Base-by-base conservation (phyloP, 35 echinoderm and acorn worm species). In the Stichopus chloronotus region DNA sequence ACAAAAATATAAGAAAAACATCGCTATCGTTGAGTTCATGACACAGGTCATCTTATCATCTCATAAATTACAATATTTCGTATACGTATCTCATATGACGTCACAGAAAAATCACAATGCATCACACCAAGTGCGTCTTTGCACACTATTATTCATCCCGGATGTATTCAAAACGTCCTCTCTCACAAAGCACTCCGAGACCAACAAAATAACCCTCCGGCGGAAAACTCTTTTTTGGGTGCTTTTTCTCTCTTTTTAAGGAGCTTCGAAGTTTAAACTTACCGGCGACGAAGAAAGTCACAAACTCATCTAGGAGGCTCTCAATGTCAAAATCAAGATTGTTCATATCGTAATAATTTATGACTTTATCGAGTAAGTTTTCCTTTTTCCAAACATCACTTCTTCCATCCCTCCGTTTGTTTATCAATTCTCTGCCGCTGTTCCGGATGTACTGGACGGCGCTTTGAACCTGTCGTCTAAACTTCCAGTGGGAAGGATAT, bases 281-380 rank as follows among this genome's bases (percentile, higher is more conserved):
- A 94, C 93, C 93, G 12, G 93, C 93, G 56, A 94, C 76, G 54
- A 94, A 94, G 79, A 94, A 94, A 13, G 93, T 90, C 14, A 88
- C 52, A 55, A 94, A 94, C 4, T 94, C 53, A 76, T 94, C 93
- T 5, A 94, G 59, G 86, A 94, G 90, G 54, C 56, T 78, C 22
- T 94, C 93, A 72, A 94, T 89, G 13, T 94, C 85, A 58, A 85
- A 58, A 4, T 56, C 30, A 21, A 55, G 30, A n/a, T 85, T 55
- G 56, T 21, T n/a, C 8, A 17, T 21, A 2, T 85, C 16, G 4
- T 6, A 85, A 58, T 56, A 55, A 14, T 85, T 55, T 55, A 85
- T 55, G 57, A 85, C 57, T 25, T 55, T 85, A 58, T 55, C n/a
- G 21, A 85, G 52, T 14, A 85, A 14, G 56, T 85, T 85, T 43